Base-by-base conservation (phyloP, 1,140 invertebrate species). In the Helicorthomorpha holstii region DNA sequence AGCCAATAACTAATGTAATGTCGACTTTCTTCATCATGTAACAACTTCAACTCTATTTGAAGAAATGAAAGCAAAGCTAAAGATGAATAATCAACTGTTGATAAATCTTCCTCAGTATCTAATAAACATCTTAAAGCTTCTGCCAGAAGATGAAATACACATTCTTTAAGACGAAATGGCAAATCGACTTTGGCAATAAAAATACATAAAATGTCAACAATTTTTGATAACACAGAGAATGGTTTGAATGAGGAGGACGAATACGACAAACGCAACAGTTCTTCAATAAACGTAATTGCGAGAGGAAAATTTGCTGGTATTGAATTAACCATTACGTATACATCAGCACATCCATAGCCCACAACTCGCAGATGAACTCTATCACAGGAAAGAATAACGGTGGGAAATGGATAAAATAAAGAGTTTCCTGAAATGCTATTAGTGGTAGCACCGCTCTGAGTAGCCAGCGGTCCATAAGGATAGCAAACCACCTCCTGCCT, bases 211-310 rank as follows among this genome's bases (percentile, higher is more conserved):
- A 66, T 66, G 10, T 59, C 55, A 45, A 61, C 61, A 3, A 66
- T 34, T 43, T 65, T 55, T 56, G 67, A 64, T 29, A 65, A 60
- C 48, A 64, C 54, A 43, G 64, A 60, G 22, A 58, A 54, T 49
- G 66, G 60, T 16, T 64, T 63, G 0, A 62, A 50, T 2, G 65
- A 58, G 23, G 65, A 60, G 19, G 67, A 63, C 14, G 59, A 54
- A 22, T 10, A 16, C 29, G 29, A 34, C 12, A 12, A 41, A 41
- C 21, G 10, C 1, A 55, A 12, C 10, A 53, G 45, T 3, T 23
- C 65, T 57, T 68, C 65, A 21, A 68, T 60, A 56, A 66, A 68
- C 14, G 66, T 59, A 29, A 66, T 48, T 7, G 66, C 64, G 49
- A 67, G 53, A 27, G 65, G 59, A 49, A 68, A 64, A 55, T 68